These are phyloP conservation scores for Crossocerus cetratus DNA, from an alignment of 2,888 invertebrate genomes.

Conservation along the genomic window DNA sequence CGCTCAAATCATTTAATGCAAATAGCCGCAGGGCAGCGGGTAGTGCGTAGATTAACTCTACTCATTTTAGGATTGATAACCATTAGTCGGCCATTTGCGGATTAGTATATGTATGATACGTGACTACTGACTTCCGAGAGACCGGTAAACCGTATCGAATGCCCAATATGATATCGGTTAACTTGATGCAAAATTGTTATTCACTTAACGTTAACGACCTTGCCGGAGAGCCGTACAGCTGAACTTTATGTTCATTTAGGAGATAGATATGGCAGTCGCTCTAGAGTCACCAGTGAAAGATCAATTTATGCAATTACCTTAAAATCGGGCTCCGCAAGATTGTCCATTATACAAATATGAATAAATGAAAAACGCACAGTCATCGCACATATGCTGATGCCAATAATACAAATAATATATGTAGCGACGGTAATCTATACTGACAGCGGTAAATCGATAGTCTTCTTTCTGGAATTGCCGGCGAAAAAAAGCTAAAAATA, in stretches of 20 bases:
- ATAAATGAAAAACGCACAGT: too few species aligned
- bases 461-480: too few species aligned
- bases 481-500: too few species aligned
- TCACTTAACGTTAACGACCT: too few species aligned
- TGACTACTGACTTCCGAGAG: background rate
- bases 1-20: background rate
- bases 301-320: conserved; percentile 28
- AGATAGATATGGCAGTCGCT: background rate
- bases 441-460: too few species aligned
- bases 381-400: conserved; percentile 4
- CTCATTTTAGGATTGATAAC: background rate
- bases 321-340: conserved; percentile 5
- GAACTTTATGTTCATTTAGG: too few species aligned
- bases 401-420: background rate
- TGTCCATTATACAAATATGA: conserved; percentile 29
- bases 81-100: background rate
- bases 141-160: background rate
- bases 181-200: background rate
- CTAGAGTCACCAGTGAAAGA: conserved; percentile 10
- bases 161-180: background rate
- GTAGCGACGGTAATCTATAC: too few species aligned
- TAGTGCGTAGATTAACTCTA: background rate
- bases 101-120: background rate
- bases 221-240: too few species aligned
- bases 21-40: background rate